Evolutionary conservation across 2,797 vertebrate species (phyloP).

Genomic region (Sebastes iracundus): DNA sequence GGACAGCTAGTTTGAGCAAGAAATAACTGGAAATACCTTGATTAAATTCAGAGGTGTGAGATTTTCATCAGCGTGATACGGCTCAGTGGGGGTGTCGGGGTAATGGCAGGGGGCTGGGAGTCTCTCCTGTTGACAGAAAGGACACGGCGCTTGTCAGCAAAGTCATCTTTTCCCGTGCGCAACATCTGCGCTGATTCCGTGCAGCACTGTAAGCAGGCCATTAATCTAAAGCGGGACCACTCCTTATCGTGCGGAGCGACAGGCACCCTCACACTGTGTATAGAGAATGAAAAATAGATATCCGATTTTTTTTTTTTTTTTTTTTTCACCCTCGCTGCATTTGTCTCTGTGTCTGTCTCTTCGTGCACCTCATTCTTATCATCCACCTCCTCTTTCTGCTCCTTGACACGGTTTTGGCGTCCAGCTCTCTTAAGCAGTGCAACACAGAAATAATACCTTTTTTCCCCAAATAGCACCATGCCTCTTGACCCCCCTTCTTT

Average conservation of each 20-base stretch:
- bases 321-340: conserved; percentile 9
- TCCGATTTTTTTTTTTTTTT: conserved; percentile 7
- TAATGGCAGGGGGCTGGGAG: conserved; percentile 44
- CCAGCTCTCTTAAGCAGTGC: conserved; percentile 14
- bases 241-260: conserved; percentile 71
- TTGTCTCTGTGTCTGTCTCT: conserved; percentile 48
- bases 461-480: conserved; percentile 41
- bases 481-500: conserved; percentile 57
- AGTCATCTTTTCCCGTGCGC: conserved; percentile 75
- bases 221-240: conserved; percentile 70
- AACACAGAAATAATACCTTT: conserved; percentile 29
- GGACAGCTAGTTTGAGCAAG: conserved; percentile 38
- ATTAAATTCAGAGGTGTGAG: conserved; percentile 71
- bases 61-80: conserved; percentile 70
- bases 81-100: conserved; percentile 51
- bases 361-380: conserved; percentile 40
- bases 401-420: conserved; percentile 33
- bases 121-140: conserved; percentile 69
- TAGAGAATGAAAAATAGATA: conserved; percentile 70
- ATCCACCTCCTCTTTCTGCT: conserved; percentile 7
- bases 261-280: conserved; percentile 56
- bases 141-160: conserved; percentile 81
- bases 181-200: conserved; percentile 66
- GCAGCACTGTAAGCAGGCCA: conserved; percentile 68
- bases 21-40: conserved; percentile 66